A percentile compares a stretch with the other conserved stretches of the same genome.
Conservation (phyloP, 2,797 vertebrate species). For the Clarias fuscus region DNA sequence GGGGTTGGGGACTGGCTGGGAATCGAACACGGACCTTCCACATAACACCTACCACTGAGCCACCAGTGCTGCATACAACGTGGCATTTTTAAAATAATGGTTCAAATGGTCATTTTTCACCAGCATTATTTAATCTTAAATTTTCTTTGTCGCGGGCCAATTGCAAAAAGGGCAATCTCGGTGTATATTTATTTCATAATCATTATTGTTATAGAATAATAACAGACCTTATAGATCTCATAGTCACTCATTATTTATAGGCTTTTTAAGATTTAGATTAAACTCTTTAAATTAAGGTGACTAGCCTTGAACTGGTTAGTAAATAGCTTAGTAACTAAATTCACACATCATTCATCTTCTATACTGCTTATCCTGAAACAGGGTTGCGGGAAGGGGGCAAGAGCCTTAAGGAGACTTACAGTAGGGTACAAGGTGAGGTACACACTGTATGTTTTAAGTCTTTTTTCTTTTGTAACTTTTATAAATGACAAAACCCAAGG, state of each 20-base stretch:
- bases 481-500: background rate
- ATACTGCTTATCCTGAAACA: too few species aligned
- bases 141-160: background rate
- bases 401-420: too few species aligned
- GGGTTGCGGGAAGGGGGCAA: too few species aligned
- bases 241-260: background rate
- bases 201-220: background rate
- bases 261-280: background rate
- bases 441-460: background rate
- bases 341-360: background rate
- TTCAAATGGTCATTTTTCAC: too few species aligned
- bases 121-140: background rate
- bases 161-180: background rate
- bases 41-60: too few species aligned
- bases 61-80: background rate
- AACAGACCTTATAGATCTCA: background rate
- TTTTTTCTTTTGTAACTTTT: background rate
- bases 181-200: background rate
- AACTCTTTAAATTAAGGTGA: background rate
- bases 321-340: background rate
- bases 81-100: background rate
- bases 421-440: too few species aligned
- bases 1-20: too few species aligned
- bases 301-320: slow-evolving; percentile 1
- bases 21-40: too few species aligned